Evolutionary conservation across 2,888 invertebrate species (phyloP), one percentile per base, ranked within the genome.

Genomic region (Xestoiulus laeticollis): DNA sequence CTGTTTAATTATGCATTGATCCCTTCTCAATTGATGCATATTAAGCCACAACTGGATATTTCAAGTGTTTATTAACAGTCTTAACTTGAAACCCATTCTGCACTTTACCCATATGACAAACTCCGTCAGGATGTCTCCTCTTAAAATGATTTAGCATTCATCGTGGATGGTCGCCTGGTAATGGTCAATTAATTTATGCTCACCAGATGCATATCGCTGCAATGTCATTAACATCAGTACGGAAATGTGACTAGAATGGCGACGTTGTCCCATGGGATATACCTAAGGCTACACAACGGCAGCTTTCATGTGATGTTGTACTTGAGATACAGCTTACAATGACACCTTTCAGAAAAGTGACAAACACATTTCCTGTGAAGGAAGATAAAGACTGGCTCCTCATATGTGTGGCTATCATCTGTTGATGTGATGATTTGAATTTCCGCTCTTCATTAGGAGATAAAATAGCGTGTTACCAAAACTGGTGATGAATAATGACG

Each of bases 201-300:
- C 38, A 44, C 6, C 38, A 43, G 85, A 38, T 85, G 44, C n/a
- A 85, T 85, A n/a, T 85, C 26, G 38, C 38, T 16, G 38, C 85
- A 38, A 44, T 38, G 85, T 38, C 85, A 85, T 85, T 38, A 85
- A 85, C 85, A 22, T 85, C 3, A 38, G 85, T 22, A 38, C n/a
- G 44, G n/a, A 38, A 85, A 85, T 85, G 85, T 38, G 85, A 78
- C 78, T 78, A 30, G 78, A 78, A 78, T 30, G 30, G 30, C 78
- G 30, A 16, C 78, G 30, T 78, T 78, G 78, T 78, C 78, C 78
- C 78, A 30, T 30, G 12, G 14, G 30, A 30, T 26, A 30, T 78
- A 78, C 78, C 78, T 78, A 78, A 30, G 16, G 14, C 78, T 48
- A 30, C 5, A 78, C 78, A 78, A 78, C 2, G 14, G 4, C 78